Evolutionary conservation across 2,888 invertebrate species (phyloP).

Genomic region (Eugnorisma glareosa): DNA sequence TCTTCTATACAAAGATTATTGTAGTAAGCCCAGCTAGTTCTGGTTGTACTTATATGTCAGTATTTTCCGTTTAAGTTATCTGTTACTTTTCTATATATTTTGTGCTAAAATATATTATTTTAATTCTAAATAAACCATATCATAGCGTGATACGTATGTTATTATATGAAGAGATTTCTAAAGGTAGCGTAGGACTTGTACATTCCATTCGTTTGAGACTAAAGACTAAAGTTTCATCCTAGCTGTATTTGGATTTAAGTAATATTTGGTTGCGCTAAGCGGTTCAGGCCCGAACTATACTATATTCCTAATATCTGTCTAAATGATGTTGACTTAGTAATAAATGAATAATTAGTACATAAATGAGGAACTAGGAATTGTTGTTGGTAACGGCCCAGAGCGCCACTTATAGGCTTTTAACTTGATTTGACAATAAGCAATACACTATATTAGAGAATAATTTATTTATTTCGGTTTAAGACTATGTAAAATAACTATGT

Average conservation of each 20-base stretch:
- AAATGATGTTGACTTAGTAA: constrained; percentile 75
- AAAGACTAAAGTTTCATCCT: constrained; percentile 58
- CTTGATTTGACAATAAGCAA: constrained; percentile 90
- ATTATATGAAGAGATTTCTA: constrained; percentile 71
- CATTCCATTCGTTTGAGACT: constrained; percentile 72
- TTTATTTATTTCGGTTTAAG: constrained; percentile 90
- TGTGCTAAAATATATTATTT: constrained; percentile 64
- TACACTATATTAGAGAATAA: constrained; percentile 84
- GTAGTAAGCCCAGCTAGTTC: constrained; percentile 67
- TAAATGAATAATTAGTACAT: constrained; percentile 81
- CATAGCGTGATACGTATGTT: constrained; percentile 80
- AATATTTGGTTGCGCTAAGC: constrained; percentile 59
- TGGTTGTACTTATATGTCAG: constrained; percentile 80
- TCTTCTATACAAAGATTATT: constrained; percentile 59
- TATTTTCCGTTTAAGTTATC: constrained; percentile 69
- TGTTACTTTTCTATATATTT: constrained; percentile 67
- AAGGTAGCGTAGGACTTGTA: constrained; percentile 70
- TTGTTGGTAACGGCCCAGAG: constrained; percentile 68
- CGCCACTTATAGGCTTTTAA: constrained; percentile 77
- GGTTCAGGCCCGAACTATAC: constrained; percentile 60
- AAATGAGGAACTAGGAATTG: constrained; percentile 81
- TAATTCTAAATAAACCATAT: constrained; percentile 80
- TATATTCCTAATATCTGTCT: constrained; percentile 75
- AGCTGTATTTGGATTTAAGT: constrained; percentile 51
- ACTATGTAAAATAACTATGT: constrained; percentile 89